Evolutionary conservation across 1,140 invertebrate species (phyloP).

Genomic region (Bombus confusus): DNA sequence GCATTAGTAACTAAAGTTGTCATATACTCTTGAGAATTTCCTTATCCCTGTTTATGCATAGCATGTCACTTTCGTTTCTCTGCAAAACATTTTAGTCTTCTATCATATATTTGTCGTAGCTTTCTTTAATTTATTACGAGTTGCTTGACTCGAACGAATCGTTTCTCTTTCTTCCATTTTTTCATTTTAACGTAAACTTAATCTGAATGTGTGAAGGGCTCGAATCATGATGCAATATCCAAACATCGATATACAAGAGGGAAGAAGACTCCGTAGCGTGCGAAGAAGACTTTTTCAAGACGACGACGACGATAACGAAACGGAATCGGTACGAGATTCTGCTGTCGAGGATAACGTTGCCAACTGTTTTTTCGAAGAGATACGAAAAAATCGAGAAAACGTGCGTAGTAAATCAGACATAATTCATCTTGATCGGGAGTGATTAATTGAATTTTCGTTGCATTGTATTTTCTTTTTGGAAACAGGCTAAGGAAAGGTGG

Average conservation of each 20-base stretch:
- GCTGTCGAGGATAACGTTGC: constrained; percentile 58
- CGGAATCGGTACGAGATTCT: background rate
- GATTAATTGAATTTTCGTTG: background rate
- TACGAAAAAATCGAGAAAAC: constrained; percentile 56
- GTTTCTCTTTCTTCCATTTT: background rate
- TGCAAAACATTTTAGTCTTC: background rate
- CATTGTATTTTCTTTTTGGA: constrained; percentile 1
- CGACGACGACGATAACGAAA: constrained; percentile 45
- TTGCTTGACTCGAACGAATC: background rate
- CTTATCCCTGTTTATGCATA: background rate
- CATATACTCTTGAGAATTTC: background rate
- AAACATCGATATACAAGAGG: constrained; percentile 69
- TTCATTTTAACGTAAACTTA: background rate
- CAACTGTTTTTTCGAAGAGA: constrained; percentile 64
- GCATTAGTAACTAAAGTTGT: background rate
- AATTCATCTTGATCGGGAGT: background rate
- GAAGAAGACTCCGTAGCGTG: constrained; percentile 63
- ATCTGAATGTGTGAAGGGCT: constrained; percentile 66
- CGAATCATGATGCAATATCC: constrained; percentile 76
- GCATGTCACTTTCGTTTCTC: background rate
- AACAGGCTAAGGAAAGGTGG: constrained; percentile 74
- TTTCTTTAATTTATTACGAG: background rate
- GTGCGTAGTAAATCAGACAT: constrained; percentile 48
- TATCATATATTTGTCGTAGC: background rate
- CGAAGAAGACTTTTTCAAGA: constrained; percentile 74